These are phyloP conservation scores for Poecilia gillii DNA, from an alignment of 2,797 vertebrate genomes.

Conservation along the genomic window DNA sequence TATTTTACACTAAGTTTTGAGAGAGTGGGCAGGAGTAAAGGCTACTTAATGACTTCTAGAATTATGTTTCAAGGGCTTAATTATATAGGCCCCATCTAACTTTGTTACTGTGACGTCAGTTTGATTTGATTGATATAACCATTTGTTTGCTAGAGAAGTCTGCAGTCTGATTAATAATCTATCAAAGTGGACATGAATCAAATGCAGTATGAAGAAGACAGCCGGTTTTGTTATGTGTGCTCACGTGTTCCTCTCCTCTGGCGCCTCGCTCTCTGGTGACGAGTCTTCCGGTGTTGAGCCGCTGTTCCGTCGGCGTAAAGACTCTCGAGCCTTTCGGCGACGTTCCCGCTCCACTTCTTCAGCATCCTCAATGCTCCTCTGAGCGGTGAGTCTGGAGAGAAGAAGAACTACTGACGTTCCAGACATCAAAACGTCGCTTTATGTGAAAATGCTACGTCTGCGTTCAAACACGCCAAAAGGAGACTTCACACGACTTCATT, in stretches of 20 bases:
- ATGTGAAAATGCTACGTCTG: neutral
- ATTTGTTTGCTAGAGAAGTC: neutral
- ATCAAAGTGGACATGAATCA: neutral
- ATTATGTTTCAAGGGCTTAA: too few species aligned
- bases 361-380: conserved; percentile 90
- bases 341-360: conserved; percentile 88
- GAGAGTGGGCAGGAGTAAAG: too few species aligned
- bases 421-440: neutral
- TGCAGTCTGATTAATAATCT: neutral
- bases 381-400: conserved; percentile 81
- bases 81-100: neutral
- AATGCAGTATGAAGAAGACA: neutral
- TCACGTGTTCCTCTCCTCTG: conserved; percentile 80
- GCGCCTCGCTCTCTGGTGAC: conserved; percentile 49
- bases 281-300: conserved; percentile 46
- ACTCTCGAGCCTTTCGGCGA: conserved; percentile 80
- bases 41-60: too few species aligned
- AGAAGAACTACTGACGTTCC: neutral
- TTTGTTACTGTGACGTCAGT: neutral
- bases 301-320: conserved; percentile 42
- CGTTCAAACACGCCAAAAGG: neutral
- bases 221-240: neutral
- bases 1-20: too few species aligned
- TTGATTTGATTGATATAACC: neutral
- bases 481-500: neutral